These are phyloP conservation scores for Gorsachius magnificus DNA, from an alignment of 2,797 vertebrate species.

Conservation along the genomic window DNA sequence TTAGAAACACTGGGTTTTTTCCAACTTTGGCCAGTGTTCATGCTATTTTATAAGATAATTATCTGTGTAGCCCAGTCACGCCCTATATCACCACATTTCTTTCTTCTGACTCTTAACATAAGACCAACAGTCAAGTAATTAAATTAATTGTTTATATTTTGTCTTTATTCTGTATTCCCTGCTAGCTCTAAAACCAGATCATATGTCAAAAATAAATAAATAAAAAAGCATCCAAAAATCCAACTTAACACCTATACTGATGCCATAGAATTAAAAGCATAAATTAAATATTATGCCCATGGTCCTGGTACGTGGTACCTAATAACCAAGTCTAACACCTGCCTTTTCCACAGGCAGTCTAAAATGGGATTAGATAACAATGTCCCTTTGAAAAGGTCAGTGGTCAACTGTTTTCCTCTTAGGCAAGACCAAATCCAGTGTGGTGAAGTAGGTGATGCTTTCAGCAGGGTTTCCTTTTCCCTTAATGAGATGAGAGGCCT, in stretches of 20 bases:
- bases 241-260: not conserved
- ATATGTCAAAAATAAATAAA: not conserved
- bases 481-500: not conserved
- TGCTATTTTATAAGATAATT: constrained; percentile 18
- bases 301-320: not conserved
- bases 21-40: not conserved
- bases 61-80: not conserved
- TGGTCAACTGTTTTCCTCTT: not conserved
- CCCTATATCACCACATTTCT: not conserved
- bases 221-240: not conserved
- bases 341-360: not conserved
- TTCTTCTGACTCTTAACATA: not conserved
- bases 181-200: not conserved
- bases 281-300: not conserved
- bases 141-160: not conserved
- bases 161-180: not conserved
- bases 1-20: not conserved
- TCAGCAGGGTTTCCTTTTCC: not conserved
- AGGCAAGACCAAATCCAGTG: not conserved
- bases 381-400: not conserved
- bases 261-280: not conserved
- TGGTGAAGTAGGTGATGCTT: not conserved
- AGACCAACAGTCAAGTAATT: not conserved
- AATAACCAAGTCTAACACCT: not conserved
- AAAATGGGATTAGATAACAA: not conserved